phyloP scores from a whole-genome alignment of 2,888 invertebrate species.

The Sicus ferrugineus region DNA sequence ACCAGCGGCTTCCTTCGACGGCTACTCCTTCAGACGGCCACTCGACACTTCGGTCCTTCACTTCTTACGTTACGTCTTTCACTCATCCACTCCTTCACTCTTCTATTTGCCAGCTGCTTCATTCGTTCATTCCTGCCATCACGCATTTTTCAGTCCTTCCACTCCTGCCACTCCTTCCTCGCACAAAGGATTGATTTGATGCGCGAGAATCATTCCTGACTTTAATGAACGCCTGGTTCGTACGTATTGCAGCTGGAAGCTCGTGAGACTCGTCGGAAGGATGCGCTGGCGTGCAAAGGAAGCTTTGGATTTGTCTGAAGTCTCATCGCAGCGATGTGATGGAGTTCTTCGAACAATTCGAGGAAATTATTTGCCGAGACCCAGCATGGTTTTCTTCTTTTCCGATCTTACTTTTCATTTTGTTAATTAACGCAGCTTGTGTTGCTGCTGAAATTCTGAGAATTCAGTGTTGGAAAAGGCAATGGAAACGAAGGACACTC shows the following conservation, averaged over 20 bases:
- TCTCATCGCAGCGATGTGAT: not conserved
- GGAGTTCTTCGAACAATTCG: conserved; percentile 2
- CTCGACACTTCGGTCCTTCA: not conserved
- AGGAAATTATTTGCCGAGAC: conserved; percentile 9
- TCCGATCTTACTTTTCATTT: not conserved
- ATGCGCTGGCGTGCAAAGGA: conserved; percentile 3
- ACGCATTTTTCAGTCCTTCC: not conserved
- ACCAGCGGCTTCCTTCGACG: not conserved
- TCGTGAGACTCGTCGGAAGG: conserved; percentile 1
- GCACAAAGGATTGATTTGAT: conserved; percentile 28
- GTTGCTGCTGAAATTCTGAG: not conserved
- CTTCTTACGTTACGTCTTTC: not conserved
- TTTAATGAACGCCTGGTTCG: conserved; percentile 10
- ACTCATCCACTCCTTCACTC: not conserved
- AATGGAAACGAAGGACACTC: not conserved
- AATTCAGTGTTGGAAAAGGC: conserved; percentile 9
- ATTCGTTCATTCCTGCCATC: not conserved
- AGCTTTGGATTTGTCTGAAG: conserved; percentile 21
- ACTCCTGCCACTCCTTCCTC: not conserved
- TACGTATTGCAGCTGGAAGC: not conserved
- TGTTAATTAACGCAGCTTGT: conserved; percentile 16
- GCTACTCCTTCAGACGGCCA: not conserved
- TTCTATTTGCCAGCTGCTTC: not conserved
- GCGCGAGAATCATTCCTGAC: conserved; percentile 28
- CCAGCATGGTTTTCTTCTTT: not conserved